These are phyloP conservation scores for Meiosimyza decipiens DNA, from an alignment of 2,888 invertebrate genomes.

Conservation along the genomic window DNA sequence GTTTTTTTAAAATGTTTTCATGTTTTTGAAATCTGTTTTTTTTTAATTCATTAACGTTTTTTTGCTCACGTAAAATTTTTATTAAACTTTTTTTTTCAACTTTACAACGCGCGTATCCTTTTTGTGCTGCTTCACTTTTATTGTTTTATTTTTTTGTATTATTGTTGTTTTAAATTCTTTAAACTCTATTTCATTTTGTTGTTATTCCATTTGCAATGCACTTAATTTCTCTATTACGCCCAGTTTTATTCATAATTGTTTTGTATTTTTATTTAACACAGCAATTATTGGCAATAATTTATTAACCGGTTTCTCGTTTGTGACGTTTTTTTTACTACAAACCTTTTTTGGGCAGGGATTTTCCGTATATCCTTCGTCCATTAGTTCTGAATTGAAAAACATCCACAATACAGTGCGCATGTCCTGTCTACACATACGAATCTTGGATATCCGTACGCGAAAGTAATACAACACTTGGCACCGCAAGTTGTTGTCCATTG, in stretches of 20 bases:
- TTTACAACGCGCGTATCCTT: too few relatives aligned
- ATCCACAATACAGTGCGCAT: conserved; percentile 41
- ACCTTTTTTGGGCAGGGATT: conserved; percentile 53
- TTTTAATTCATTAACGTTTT: too few relatives aligned
- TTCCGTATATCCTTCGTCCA: conserved; percentile 47
- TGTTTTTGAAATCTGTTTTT: not conserved
- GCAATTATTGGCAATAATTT: conserved; percentile 58
- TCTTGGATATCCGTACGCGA: not conserved
- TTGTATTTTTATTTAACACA: conserved; percentile 19
- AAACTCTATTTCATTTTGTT: conserved; percentile 42
- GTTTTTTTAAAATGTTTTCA: conserved; percentile 34
- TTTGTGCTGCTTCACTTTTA: too few relatives aligned
- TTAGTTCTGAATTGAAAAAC: conserved; percentile 53
- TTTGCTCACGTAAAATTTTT: not conserved
- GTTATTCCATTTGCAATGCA: conserved; percentile 40
- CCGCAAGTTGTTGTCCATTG: not conserved
- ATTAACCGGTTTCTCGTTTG: conserved; percentile 61
- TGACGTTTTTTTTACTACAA: conserved; percentile 59
- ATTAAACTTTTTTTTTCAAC: conserved; percentile 30
- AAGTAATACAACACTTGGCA: conserved; percentile 5
- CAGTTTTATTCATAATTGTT: conserved; percentile 17
- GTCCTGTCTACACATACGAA: conserved; percentile 30
- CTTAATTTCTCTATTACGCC: conserved; percentile 28
- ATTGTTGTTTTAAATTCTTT: conserved; percentile 39
- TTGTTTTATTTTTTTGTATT: conserved; percentile 16